A percentile compares a stretch with the other conserved stretches of the same genome.
Evolutionary conservation across 1,140 invertebrate species (phyloP).

Genomic region (Pemphigus obesinymphae): DNA sequence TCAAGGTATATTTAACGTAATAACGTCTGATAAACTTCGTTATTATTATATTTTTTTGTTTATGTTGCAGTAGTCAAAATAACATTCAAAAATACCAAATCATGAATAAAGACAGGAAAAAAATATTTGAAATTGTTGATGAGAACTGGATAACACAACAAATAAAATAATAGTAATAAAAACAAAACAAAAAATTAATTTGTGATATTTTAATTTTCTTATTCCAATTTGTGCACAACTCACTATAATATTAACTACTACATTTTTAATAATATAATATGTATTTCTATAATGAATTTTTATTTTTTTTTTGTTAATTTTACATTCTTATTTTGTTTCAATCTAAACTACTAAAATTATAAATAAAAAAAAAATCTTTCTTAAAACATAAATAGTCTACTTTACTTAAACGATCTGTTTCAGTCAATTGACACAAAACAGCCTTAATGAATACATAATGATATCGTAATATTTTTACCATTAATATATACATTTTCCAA

Average conservation of each 20-base stretch:
- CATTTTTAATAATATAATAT: not conserved
- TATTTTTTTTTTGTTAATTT: not conserved
- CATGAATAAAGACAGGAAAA: not conserved
- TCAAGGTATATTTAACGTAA: slow-evolving; percentile 42
- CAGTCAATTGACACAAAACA: not conserved
- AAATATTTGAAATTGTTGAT: slow-evolving; percentile 17
- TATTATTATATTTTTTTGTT: not conserved
- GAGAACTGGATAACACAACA: slow-evolving; percentile 20
- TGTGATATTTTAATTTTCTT: slow-evolving; percentile 32
- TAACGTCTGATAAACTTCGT: too few species aligned
- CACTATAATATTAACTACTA: slow-evolving; percentile 27
- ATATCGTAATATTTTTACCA: slow-evolving; percentile 16
- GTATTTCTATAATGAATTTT: slow-evolving; percentile 15
- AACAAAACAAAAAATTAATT: not conserved
- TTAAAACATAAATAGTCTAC: slow-evolving; percentile 34
- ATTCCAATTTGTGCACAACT: slow-evolving; percentile 30
- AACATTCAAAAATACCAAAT: not conserved
- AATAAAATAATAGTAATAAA: slow-evolving; percentile 15
- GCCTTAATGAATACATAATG: slow-evolving; percentile 18
- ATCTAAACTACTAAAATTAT: slow-evolving; percentile 19
- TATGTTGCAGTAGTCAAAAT: slow-evolving; percentile 12
- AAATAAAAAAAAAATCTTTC: slow-evolving; percentile 7
- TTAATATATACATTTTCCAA: slow-evolving; percentile 32
- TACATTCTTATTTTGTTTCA: not conserved
- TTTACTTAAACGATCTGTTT: not conserved